These are phyloP conservation scores for Pterocles gutturalis DNA, from an alignment of 2,113 vertebrate genomes.

Conservation along the genomic window DNA sequence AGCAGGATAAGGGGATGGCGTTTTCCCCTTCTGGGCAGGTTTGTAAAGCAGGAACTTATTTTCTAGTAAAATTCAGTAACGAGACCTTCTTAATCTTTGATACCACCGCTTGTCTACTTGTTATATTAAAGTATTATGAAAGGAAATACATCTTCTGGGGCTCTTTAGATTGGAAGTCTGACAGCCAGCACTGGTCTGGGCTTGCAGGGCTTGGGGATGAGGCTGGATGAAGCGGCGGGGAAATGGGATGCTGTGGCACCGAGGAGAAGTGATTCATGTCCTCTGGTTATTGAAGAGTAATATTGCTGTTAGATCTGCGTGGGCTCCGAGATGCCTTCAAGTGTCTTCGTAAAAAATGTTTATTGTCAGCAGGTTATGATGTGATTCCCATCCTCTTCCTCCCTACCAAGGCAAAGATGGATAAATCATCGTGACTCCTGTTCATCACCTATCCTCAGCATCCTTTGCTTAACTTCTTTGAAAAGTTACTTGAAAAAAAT, in stretches of 20 bases:
- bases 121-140: constrained; percentile 42
- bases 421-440: background rate
- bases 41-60: background rate
- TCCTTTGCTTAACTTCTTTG: background rate
- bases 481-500: background rate
- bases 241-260: fast-evolving
- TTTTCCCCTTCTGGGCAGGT: constrained; percentile 41
- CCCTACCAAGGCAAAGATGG: background rate
- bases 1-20: background rate
- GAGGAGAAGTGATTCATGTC: fast-evolving
- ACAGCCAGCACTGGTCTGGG: background rate
- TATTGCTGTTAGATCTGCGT: fast-evolving
- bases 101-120: constrained; percentile 5
- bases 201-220: background rate
- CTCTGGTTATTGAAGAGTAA: background rate
- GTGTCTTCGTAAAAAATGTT: background rate
- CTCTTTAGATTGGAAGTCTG: background rate
- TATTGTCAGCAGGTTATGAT: background rate
- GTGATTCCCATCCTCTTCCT: background rate
- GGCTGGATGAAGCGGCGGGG: background rate
- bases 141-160: constrained; percentile 19
- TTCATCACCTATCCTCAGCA: background rate
- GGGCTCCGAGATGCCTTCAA: background rate
- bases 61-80: background rate
- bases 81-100: constrained; percentile 13